Evolutionary conservation across 1,140 invertebrate genomes (phyloP).

Genomic region (Artemia franciscana): DNA sequence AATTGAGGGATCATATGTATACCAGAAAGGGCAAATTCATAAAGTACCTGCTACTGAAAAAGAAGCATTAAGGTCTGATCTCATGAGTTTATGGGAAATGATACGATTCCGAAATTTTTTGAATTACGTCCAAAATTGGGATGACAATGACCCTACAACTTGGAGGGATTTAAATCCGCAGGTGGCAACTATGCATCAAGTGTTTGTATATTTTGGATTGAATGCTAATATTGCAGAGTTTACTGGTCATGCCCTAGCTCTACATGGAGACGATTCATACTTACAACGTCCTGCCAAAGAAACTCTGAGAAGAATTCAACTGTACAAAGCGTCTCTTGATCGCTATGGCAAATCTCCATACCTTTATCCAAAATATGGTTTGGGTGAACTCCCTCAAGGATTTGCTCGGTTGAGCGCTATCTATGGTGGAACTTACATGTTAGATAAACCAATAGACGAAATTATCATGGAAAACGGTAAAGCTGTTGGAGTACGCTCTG

Average conservation of each 20-base stretch:
- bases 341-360: constrained; percentile 97
- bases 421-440: constrained; percentile 98
- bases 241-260: constrained; percentile 86
- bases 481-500: too few relatives aligned
- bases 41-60: constrained; percentile 98
- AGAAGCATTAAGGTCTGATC: constrained; percentile 76
- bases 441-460: constrained; percentile 91
- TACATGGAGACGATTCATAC: constrained; percentile 78
- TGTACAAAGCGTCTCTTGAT: constrained; percentile 90
- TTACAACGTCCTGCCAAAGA: constrained; percentile 52
- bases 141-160: constrained; percentile 67
- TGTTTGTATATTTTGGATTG: constrained; percentile 86
- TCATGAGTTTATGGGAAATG: constrained; percentile 99
- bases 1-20: too few relatives aligned
- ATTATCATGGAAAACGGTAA: too few relatives aligned
- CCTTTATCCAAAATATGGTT: constrained; percentile 93
- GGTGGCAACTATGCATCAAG: constrained; percentile 50
- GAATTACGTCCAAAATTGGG: constrained; percentile 79
- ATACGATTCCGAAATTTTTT: constrained; percentile 89
- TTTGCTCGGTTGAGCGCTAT: constrained; percentile 95
- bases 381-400: constrained; percentile 95
- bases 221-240: constrained; percentile 96
- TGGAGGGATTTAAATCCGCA: constrained; percentile 84
- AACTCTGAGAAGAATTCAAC: constrained; percentile 71
- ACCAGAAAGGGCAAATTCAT: constrained; percentile 87